Percentiles rank a stretch among this genome's conserved stretches.
Conservation (phyloP, 2,888 invertebrate genomes). For the Ceriagrion tenellum region DNA sequence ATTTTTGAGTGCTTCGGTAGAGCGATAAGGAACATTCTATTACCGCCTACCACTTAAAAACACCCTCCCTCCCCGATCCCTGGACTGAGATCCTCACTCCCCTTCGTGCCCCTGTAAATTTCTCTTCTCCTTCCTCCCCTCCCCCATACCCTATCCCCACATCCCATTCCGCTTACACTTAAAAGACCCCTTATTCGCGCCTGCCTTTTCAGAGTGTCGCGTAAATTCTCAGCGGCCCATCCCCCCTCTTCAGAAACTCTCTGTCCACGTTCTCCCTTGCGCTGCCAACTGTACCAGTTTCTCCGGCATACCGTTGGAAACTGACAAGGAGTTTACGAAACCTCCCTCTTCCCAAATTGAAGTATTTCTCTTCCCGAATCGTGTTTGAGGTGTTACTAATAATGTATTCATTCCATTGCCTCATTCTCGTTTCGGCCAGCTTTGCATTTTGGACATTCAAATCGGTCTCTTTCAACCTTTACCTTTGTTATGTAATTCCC, state of each 20-base stretch:
- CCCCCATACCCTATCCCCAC: not conserved
- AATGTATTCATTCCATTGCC: too few species aligned
- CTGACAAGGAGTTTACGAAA: too few species aligned
- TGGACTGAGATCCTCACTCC: not conserved
- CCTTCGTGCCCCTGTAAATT: constrained; percentile 7
- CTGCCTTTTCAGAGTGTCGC: not conserved
- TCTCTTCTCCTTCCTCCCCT: not conserved
- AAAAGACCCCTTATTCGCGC: constrained; percentile 27
- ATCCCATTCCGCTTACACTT: not conserved
- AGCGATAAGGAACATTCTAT: constrained; percentile 16
- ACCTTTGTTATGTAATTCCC: too few species aligned
- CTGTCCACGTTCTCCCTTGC: not conserved
- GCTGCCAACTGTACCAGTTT: not conserved
- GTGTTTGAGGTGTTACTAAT: too few species aligned
- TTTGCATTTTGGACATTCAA: too few species aligned
- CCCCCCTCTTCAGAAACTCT: not conserved
- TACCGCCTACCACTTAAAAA: constrained; percentile 7
- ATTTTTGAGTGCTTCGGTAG: not conserved
- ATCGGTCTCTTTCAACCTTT: too few species aligned
- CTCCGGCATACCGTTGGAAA: not conserved
- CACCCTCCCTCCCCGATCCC: not conserved
- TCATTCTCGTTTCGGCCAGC: too few species aligned
- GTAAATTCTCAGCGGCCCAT: not conserved
- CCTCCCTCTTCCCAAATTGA: too few species aligned
- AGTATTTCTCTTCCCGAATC: too few species aligned